phyloP scores from a whole-genome alignment of 1,140 invertebrate species.

The Drosophila pruinosa region DNA sequence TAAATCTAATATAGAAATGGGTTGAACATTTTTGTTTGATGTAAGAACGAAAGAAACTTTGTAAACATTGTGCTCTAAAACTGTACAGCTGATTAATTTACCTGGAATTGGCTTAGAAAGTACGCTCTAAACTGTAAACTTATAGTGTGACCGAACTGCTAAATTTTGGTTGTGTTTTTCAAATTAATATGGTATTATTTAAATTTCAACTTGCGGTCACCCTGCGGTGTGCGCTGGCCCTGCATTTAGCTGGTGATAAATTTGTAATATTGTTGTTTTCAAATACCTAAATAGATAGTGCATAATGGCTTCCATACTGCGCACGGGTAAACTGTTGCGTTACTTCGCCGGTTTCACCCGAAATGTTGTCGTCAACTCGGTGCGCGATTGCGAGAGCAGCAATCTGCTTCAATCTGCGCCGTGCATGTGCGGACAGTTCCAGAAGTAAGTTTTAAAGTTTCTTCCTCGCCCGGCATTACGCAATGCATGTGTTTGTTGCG shows the following conservation, averaged over 20 bases:
- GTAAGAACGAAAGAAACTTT: too few relatives aligned
- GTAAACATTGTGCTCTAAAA: too few relatives aligned
- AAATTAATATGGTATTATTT: not conserved
- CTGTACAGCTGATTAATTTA: too few relatives aligned
- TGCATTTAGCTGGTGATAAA: slow-evolving; percentile 3
- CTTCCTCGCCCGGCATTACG: slow-evolving; percentile 60
- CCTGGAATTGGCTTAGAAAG: too few relatives aligned
- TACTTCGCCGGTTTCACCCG: slow-evolving; percentile 88
- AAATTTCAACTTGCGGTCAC: not conserved
- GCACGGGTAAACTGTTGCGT: slow-evolving; percentile 88
- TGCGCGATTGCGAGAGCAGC: slow-evolving; percentile 83
- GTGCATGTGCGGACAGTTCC: slow-evolving; percentile 83
- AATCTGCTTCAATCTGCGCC: slow-evolving; percentile 83
- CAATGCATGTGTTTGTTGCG: slow-evolving; percentile 43
- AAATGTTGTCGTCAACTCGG: slow-evolving; percentile 86
- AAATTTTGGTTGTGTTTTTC: not conserved
- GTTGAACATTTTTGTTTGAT: too few relatives aligned
- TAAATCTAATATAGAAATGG: too few relatives aligned
- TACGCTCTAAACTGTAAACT: not conserved
- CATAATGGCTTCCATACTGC: slow-evolving; percentile 86
- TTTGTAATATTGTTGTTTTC: slow-evolving; percentile 37
- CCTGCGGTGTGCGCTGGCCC: slow-evolving; percentile 33
- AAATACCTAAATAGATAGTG: slow-evolving; percentile 28
- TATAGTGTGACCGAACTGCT: not conserved
- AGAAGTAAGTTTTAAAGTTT: slow-evolving; percentile 80